These are phyloP conservation scores for Atethmia centrago DNA, from an alignment of 2,888 invertebrate species.

Conservation along the genomic window DNA sequence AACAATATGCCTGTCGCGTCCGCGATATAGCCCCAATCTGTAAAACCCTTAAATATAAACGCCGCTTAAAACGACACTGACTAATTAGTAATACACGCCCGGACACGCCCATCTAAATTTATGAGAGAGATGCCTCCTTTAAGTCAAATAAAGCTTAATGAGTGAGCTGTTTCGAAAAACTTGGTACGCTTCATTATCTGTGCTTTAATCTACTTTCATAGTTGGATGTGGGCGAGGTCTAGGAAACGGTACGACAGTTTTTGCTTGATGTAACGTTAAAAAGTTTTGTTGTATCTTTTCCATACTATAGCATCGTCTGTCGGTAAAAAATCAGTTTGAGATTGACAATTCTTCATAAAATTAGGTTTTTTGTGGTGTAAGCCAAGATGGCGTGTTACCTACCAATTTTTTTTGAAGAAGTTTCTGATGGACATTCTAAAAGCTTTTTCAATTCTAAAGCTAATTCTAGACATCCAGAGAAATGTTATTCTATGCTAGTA, in stretches of 20 bases:
- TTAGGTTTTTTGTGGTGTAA: slow-evolving; percentile 25
- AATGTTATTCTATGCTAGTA: too few relatives aligned
- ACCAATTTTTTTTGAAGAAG: not conserved
- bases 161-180: slow-evolving; percentile 63
- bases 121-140: slow-evolving; percentile 74
- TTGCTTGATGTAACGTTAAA: slow-evolving; percentile 19
- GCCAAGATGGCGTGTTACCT: not conserved
- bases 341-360: slow-evolving; percentile 16
- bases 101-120: slow-evolving; percentile 68
- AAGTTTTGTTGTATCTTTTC: slow-evolving; percentile 39
- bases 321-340: slow-evolving; percentile 10
- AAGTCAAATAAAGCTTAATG: slow-evolving; percentile 72
- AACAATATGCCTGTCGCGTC: too few relatives aligned
- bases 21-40: too few relatives aligned
- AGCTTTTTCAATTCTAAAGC: not conserved
- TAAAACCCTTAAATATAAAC: not conserved
- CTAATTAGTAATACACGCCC: slow-evolving; percentile 72
- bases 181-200: slow-evolving; percentile 48
- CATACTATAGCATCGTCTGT: slow-evolving; percentile 8
- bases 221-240: slow-evolving; percentile 24
- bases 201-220: slow-evolving; percentile 46
- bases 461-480: too few relatives aligned
- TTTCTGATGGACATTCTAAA: not conserved
- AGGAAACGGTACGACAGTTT: slow-evolving; percentile 16
- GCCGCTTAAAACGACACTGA: slow-evolving; percentile 56